These are phyloP conservation scores for Lasioglossum morio DNA, from an alignment of 2,888 invertebrate genomes.

Conservation along the genomic window DNA sequence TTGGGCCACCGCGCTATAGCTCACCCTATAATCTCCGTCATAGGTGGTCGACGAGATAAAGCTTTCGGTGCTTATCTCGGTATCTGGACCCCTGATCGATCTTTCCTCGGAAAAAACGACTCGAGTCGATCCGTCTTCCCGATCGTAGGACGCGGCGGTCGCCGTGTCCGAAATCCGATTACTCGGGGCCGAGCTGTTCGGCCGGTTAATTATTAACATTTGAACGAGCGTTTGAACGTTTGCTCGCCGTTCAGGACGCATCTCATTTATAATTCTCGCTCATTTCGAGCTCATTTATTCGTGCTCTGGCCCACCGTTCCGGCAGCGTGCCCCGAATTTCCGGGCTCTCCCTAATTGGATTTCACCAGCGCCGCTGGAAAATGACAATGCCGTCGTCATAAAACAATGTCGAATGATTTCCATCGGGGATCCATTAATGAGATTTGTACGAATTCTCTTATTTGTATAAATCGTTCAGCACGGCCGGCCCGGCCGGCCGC, in stretches of 20 bases:
- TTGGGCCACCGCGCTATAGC: not conserved
- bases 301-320: constrained; percentile 9
- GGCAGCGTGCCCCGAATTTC: constrained; percentile 43
- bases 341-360: constrained; percentile 57
- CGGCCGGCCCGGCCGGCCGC: constrained; percentile 63
- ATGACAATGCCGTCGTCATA: constrained; percentile 62
- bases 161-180: constrained; percentile 23
- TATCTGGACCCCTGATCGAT: not conserved
- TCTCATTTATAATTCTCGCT: constrained; percentile 63
- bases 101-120: not conserved
- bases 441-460: constrained; percentile 63
- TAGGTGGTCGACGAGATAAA: not conserved
- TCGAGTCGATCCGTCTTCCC: not conserved
- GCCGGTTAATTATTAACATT: constrained; percentile 53
- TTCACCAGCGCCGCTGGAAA: constrained; percentile 51
- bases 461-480: constrained; percentile 65
- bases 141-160: not conserved
- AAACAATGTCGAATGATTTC: constrained; percentile 62
- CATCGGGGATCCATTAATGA: constrained; percentile 65
- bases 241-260: constrained; percentile 29
- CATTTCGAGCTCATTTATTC: constrained; percentile 63
- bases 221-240: constrained; percentile 46
- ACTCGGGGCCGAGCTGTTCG: constrained; percentile 21
- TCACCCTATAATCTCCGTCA: not conserved
- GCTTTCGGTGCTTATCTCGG: not conserved